Base-by-base conservation (phyloP, 1,140 invertebrate species). In the Parapsyche elsis region DNA sequence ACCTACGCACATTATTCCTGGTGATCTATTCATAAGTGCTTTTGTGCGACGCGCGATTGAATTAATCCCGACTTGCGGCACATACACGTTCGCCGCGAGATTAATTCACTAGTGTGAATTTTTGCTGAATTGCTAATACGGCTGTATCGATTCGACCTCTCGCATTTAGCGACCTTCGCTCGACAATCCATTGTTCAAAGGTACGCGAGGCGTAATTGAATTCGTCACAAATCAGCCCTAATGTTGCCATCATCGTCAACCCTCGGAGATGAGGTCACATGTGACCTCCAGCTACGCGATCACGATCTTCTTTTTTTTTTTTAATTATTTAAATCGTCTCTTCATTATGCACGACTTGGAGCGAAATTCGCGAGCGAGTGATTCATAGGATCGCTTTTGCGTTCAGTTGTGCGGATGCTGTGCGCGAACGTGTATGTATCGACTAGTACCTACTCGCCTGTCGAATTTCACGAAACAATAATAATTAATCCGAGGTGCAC, bases 341-440 rank as follows among this genome's bases (percentile, higher is more conserved):
- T 38, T 53, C 10, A 53, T 53, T 53, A 38, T 1, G 49, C 49
- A 53, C 49, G 49, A 53, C 2, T 53, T 53, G 49, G 10, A 1
- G 16, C 12, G 16, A 46, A 46, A 46, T 46, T 53, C 49, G 12
- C 49, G 10, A 2, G 49, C 10, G 16, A 14, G 10, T 53, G 49
- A 53, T 53, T 53, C 49, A 53, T 53, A 2, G 12, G 12, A 53
- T 53, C 45, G 12, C 45, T 12, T 5, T 46, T 7, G 45, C 45
- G 45, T 46, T 46, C 49, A 53, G 49, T 53, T 53, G 49, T 53
- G 16, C 49, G 49, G 49, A 53, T 53, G 61, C 61, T 21, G 61
- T 24, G 4, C 21, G 14, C 12, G 1, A 10, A 21, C 12, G 5
- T 16, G 61, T 67, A n/a, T n/a, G n/a, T n/a, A n/a, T n/a, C n/a